phyloP scores from a whole-genome alignment of 2,797 vertebrate species.

The Vireo griseus region DNA sequence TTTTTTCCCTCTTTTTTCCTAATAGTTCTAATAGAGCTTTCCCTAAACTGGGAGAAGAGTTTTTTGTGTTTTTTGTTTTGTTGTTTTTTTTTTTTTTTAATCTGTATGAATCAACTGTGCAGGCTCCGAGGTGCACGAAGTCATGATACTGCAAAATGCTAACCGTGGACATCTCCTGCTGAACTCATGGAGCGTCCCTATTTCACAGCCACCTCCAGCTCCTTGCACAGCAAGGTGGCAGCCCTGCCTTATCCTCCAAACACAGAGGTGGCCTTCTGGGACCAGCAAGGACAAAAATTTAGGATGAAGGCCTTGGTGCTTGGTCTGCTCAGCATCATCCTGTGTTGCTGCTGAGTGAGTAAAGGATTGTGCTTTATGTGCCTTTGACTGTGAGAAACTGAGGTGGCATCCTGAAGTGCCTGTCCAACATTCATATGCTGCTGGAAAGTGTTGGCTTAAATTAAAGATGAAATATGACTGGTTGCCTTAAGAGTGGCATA shows the following conservation, averaged over 20 bases:
- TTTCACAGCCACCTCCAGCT: not conserved
- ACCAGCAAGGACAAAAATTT: not conserved
- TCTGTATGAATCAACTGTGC: not conserved
- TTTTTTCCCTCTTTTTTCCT: not conserved
- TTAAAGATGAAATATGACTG: not conserved
- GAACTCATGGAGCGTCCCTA: not conserved
- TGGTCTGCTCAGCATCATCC: not conserved
- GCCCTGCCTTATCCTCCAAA: not conserved
- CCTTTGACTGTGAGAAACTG: not conserved
- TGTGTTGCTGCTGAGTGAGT: not conserved
- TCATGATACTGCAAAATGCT: not conserved
- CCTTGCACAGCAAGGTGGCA: accelerated
- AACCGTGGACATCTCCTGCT: not conserved
- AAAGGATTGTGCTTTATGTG: not conserved
- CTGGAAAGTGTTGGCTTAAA: not conserved
- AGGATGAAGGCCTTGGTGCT: not conserved
- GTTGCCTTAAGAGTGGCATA: not conserved
- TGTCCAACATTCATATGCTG: not conserved
- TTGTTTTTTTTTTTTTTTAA: too few relatives aligned
- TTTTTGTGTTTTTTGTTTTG: too few relatives aligned
- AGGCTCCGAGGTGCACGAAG: not conserved
- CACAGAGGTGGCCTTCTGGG: accelerated
- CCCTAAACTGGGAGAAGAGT: not conserved
- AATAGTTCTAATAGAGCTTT: not conserved
- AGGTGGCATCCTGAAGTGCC: not conserved